A percentile compares a stretch with the other conserved stretches of the same genome.
phyloP scores from a whole-genome alignment of 2,888 invertebrate species.

The Eupithecia vulgata region DNA sequence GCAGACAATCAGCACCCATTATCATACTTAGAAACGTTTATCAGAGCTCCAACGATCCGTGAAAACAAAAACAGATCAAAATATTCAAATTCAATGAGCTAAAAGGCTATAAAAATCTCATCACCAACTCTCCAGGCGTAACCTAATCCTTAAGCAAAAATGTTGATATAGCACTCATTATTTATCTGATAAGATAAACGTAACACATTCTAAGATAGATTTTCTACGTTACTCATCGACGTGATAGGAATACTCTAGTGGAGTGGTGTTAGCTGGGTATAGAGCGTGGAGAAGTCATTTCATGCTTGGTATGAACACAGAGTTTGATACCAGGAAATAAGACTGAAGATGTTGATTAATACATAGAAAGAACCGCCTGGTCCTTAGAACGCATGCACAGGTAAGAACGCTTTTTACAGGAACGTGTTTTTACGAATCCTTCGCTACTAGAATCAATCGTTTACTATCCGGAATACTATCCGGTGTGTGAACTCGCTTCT shows the following conservation, averaged over 20 bases:
- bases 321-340: background rate
- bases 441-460: too few species aligned
- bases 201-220: conserved; percentile 14
- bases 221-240: conserved; percentile 25
- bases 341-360: too few species aligned
- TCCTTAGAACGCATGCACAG: too few species aligned
- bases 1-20: background rate
- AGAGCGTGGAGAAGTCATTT: background rate
- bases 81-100: background rate
- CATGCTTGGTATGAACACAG: background rate
- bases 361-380: too few species aligned
- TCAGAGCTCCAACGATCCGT: background rate
- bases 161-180: conserved; percentile 20
- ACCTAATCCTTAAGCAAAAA: background rate
- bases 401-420: too few species aligned
- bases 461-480: too few species aligned
- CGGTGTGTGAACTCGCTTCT: too few species aligned
- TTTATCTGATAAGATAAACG: conserved; percentile 37
- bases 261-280: background rate
- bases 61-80: background rate
- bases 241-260: conserved; percentile 3
- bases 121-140: conserved; percentile 1
- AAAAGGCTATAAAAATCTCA: conserved; percentile 1
- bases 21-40: background rate
- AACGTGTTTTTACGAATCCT: too few species aligned